These are phyloP conservation scores for Pithys albifrons DNA, from an alignment of 2,113 vertebrate species.

Conservation along the genomic window DNA sequence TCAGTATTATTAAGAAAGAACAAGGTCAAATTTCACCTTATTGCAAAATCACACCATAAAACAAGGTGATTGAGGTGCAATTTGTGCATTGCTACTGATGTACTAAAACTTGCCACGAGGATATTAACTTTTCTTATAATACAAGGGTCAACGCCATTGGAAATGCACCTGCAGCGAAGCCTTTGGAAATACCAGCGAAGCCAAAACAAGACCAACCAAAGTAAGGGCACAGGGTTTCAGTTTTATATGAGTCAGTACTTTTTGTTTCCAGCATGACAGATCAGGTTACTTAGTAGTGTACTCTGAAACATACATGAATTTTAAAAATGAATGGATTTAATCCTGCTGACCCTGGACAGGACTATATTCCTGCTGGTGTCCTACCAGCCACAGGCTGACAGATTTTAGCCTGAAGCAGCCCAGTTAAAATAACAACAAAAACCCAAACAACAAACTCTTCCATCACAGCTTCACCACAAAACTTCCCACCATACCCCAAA, in stretches of 20 bases:
- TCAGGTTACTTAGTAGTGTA: background rate
- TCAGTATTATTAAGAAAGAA: background rate
- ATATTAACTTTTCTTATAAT: background rate
- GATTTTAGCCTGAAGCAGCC: background rate
- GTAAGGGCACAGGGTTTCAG: fast-evolving
- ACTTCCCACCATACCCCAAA: background rate
- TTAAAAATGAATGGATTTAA: background rate
- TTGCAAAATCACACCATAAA: background rate
- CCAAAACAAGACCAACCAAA: background rate
- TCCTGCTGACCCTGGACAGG: background rate
- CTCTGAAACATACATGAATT: background rate
- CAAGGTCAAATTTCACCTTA: background rate
- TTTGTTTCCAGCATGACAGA: background rate
- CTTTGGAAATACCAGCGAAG: background rate
- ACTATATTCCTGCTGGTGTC: background rate
- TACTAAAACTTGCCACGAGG: background rate
- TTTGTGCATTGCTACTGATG: background rate
- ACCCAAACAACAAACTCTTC: background rate
- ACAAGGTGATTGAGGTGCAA: background rate
- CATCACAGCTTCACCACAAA: background rate
- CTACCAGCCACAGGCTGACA: background rate
- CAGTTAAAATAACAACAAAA: background rate
- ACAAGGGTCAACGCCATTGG: background rate
- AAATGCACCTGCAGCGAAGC: background rate
- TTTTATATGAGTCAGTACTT: background rate